A percentile compares a stretch with the other conserved stretches of the same genome.
These are phyloP conservation scores for Microctonus hyperodae DNA, from an alignment of 2,888 invertebrate genomes.

Conservation along the genomic window DNA sequence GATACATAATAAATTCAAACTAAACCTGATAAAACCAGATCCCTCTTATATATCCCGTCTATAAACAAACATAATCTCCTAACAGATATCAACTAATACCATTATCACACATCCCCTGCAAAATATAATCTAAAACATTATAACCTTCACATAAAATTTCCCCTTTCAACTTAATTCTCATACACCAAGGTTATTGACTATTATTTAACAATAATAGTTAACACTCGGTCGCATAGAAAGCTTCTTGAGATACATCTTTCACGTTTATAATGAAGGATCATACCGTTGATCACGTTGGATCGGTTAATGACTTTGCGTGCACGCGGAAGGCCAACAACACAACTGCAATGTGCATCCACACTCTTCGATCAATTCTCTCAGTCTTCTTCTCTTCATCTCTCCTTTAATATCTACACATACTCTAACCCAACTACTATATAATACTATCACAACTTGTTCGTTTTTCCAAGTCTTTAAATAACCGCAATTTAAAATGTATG, in stretches of 20 bases:
- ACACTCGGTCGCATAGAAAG: constrained; percentile 34
- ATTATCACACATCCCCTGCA: too few relatives aligned
- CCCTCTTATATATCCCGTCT: too few relatives aligned
- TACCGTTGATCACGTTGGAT: constrained; percentile 24
- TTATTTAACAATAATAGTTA: constrained; percentile 37
- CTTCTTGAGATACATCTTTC: constrained; percentile 24
- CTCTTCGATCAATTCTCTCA: constrained; percentile 8
- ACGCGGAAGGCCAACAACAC: constrained; percentile 30
- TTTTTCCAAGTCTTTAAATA: not conserved
- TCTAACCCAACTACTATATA: too few relatives aligned
- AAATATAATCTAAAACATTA: too few relatives aligned
- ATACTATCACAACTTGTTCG: not conserved
- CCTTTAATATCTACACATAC: too few relatives aligned
- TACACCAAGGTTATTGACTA: constrained; percentile 29
- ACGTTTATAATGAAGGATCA: constrained; percentile 32
- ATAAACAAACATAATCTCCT: too few relatives aligned
- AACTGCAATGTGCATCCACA: not conserved
- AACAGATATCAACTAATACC: too few relatives aligned
- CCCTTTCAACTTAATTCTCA: not conserved
- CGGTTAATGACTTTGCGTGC: constrained; percentile 39
- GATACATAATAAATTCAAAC: too few relatives aligned
- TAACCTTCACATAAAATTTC: not conserved
- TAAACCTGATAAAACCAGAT: too few relatives aligned
- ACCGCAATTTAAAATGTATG: not conserved
- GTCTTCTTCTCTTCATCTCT: not conserved